Base-by-base conservation (phyloP, 2,888 invertebrate species). In the Xestia xanthographa region DNA sequence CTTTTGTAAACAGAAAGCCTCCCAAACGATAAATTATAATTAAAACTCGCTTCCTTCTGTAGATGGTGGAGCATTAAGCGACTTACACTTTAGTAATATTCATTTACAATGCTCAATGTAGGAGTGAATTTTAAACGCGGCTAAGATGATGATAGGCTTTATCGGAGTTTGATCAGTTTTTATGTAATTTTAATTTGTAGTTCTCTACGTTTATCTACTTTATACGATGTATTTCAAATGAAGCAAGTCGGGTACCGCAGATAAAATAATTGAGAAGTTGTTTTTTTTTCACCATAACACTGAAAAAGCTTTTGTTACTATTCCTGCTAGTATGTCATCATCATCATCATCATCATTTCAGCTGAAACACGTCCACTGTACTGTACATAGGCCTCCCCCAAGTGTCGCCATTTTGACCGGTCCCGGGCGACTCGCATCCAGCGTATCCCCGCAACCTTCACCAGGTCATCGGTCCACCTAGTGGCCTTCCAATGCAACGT, bases 11-110 rank as follows among this genome's bases (percentile, higher is more conserved):
- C 76, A 82, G 82, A 82, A 74, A 78, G 58, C 45, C 41, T 68
- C 34, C 62, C 71, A 22, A 48, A 60, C 73, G 66, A 87, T 82
- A 87, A 82, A 85, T 86, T 79, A 71, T 74, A 82, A 87, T 87
- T 87, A 74, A 84, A 82, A 85, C 65, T 85, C 53, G 60, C 67
- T 85, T 83, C 72, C 62, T 70, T 60, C 67, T 72, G 66, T 70
- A 60, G 63, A 82, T 66, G 67, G 67, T 63, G n/a, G 67, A 65
- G 72, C 67, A 71, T 82, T 70, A 82, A 67, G 65, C 63, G 67
- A 85, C 82, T 82, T 85, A 85, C 56, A 72, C 38, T 56, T 45
- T 58, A 12, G 58, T 83, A 74, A 83, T 86, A 83, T 85, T 74
- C 71, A 86, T 78, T 73, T 74, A 85, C 67, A 78, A 84, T 77